Evolutionary conservation across 37 sponge, comb jelly and placozoan species (phyloP).

Genomic region (Aphrocallistes beatrix): DNA sequence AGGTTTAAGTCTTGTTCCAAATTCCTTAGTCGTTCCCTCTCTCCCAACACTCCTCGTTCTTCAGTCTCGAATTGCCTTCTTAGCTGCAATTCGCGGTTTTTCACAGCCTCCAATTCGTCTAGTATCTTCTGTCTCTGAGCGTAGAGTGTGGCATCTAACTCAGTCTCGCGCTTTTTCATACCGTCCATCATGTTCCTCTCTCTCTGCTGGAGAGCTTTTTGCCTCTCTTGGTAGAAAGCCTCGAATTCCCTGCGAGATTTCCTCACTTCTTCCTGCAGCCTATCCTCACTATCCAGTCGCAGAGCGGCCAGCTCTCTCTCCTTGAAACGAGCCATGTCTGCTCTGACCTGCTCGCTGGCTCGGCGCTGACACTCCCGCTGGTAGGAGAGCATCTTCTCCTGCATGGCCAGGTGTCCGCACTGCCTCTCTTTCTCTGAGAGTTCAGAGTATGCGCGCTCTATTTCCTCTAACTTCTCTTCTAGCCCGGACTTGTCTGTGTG

Average conservation of each 20-base stretch:
- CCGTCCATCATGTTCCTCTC: background rate
- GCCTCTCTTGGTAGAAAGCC: constrained; percentile 5
- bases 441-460: background rate
- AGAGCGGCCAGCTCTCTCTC: background rate
- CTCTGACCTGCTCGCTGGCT: constrained; percentile 3
- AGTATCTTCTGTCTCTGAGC: constrained; percentile 11
- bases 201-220: background rate
- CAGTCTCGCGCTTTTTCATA: background rate
- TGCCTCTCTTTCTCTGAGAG: background rate
- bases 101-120: constrained; percentile 5
- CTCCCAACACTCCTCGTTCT: background rate
- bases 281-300: background rate
- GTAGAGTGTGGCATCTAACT: background rate
- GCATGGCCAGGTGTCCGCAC: background rate
- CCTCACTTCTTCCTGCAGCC: background rate
- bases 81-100: background rate
- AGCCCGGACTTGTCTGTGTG: background rate
- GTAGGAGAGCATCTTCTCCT: background rate
- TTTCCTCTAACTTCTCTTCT: background rate
- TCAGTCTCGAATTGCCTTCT: background rate
- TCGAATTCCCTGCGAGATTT: background rate
- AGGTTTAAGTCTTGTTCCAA: constrained; percentile 2
- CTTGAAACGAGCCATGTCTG: background rate
- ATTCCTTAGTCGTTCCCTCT: background rate
- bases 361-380: background rate